Percentiles rank a stretch among this genome's conserved stretches.
phyloP scores from a whole-genome alignment of 37 sponge, comb jelly and placozoan species.

The Agelas oroides region DNA sequence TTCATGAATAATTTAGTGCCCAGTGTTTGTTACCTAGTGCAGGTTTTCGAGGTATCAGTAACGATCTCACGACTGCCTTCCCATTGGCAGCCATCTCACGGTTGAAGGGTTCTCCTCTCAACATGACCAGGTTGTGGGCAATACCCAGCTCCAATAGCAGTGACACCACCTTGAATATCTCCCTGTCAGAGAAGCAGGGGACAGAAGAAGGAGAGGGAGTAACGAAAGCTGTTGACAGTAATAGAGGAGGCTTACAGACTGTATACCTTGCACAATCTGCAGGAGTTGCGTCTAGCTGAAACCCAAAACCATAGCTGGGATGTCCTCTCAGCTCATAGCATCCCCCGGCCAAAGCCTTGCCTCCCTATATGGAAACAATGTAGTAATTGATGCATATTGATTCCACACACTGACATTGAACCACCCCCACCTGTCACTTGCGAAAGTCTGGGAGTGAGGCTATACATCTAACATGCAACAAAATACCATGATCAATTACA shows the following conservation, averaged over 20 bases:
- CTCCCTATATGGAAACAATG: conserved; percentile 17
- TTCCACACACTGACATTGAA: too few species aligned
- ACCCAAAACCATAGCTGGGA: conserved; percentile 53
- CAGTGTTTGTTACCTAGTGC: conserved; percentile 65
- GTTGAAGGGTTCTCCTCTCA: conserved; percentile 59
- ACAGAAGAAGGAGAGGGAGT: too few species aligned
- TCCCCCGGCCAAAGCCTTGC: conserved; percentile 10
- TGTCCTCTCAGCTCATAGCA: conserved; percentile 52
- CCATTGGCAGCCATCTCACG: background rate
- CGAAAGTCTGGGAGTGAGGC: too few species aligned
- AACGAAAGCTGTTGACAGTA: too few species aligned
- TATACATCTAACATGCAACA: too few species aligned
- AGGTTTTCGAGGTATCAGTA: conserved; percentile 69
- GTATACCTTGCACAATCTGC: conserved; percentile 37
- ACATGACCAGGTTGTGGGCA: conserved; percentile 67
- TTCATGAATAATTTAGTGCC: too few species aligned
- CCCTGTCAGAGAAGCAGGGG: conserved; percentile 12
- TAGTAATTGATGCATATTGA: too few species aligned
- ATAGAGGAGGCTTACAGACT: too few species aligned
- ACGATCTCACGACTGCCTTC: conserved; percentile 24
- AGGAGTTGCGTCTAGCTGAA: conserved; percentile 40
- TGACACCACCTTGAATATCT: conserved; percentile 30
- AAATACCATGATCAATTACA: too few species aligned
- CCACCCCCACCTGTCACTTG: too few species aligned
- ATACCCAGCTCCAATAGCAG: conserved; percentile 41